phyloP scores from a whole-genome alignment of 2,113 vertebrate genomes.

The Myrmecophaga tridactyla region DNA sequence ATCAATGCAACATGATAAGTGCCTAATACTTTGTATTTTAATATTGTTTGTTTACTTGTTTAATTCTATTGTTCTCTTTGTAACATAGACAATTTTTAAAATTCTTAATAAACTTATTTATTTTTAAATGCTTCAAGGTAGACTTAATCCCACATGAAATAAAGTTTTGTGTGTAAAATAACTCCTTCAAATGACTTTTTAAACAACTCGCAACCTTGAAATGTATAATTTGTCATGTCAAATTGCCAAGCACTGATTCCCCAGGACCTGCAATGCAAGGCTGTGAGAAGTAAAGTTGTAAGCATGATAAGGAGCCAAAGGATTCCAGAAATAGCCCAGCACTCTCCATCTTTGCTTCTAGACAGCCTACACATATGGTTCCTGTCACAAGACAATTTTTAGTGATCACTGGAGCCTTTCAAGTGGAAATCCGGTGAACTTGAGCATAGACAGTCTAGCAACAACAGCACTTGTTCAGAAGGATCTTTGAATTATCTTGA shows the following conservation, averaged over 20 bases:
- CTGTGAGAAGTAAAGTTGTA: not conserved
- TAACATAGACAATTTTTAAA: not conserved
- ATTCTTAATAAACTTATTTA: not conserved
- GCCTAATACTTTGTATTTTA: not conserved
- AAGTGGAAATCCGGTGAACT: constrained; percentile 23
- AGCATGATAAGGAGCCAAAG: not conserved
- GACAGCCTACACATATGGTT: constrained; percentile 30
- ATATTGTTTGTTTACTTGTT: not conserved
- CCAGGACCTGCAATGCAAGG: not conserved
- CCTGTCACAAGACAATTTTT: constrained; percentile 38
- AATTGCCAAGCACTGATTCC: not conserved
- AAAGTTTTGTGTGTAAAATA: not conserved
- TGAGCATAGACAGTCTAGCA: not conserved
- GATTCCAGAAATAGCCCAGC: not conserved
- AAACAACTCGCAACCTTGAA: constrained; percentile 10
- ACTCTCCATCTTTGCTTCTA: not conserved
- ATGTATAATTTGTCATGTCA: constrained; percentile 31
- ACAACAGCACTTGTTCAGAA: constrained; percentile 19
- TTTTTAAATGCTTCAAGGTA: not conserved
- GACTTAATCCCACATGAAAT: not conserved
- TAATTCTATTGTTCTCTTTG: not conserved
- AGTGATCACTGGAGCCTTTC: constrained; percentile 29
- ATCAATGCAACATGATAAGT: not conserved
- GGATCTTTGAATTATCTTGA: constrained; percentile 5
- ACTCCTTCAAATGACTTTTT: not conserved